Percentiles rank a stretch among this genome's conserved stretches.
phyloP scores from a whole-genome alignment of 23 tunicate genomes.

The Ciona savignyi region DNA sequence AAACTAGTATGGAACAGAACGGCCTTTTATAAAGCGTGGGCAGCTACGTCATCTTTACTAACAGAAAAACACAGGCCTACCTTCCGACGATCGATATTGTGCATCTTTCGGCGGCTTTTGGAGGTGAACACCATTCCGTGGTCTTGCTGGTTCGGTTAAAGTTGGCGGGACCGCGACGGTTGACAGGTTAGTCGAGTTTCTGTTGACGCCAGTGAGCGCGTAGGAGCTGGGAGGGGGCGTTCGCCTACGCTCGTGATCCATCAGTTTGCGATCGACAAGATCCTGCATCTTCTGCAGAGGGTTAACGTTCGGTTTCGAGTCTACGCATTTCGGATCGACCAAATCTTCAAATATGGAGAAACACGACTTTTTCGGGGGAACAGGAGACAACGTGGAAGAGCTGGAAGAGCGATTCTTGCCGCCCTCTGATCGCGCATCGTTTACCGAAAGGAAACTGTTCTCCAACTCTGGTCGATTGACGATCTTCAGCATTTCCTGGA shows the following conservation, averaged over 20 bases:
- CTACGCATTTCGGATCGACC: slow-evolving; percentile 16
- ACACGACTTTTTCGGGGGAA: slow-evolving; percentile 13
- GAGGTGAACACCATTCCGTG: not conserved
- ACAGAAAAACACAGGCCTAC: not conserved
- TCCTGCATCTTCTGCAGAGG: slow-evolving; percentile 58
- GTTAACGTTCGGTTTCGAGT: slow-evolving; percentile 4
- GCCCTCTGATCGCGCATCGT: not conserved
- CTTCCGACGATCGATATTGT: not conserved
- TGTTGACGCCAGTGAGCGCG: too few species aligned
- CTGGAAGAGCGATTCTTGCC: not conserved
- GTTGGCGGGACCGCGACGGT: too few species aligned
- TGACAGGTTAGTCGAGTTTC: too few species aligned
- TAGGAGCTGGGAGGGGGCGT: too few species aligned
- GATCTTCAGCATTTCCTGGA: slow-evolving; percentile 68
- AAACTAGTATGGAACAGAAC: too few species aligned
- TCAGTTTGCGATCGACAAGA: slow-evolving; percentile 21
- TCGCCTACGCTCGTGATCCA: too few species aligned
- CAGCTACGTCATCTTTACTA: too few species aligned
- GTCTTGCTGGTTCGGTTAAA: too few species aligned
- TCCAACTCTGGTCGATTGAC: slow-evolving; percentile 54
- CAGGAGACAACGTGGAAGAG: not conserved
- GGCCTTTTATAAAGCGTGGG: too few species aligned
- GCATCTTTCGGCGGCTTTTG: not conserved
- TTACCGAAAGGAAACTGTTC: not conserved
- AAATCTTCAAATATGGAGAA: slow-evolving; percentile 22